Evolutionary conservation across 2,797 vertebrate genomes (phyloP).

Genomic region (Trachurus trachurus): DNA sequence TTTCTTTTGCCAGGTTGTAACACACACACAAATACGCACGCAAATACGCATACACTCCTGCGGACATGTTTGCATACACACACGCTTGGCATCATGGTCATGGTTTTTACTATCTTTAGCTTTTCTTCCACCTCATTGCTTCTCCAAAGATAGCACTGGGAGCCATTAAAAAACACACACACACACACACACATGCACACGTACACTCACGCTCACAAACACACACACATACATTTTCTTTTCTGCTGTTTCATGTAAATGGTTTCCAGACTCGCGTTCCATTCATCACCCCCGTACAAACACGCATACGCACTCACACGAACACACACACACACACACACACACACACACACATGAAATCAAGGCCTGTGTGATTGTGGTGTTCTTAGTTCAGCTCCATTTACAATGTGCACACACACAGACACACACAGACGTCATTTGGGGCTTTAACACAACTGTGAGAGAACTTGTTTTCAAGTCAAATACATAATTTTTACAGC

Average conservation of each 20-base stretch:
- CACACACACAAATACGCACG: conserved; percentile 16
- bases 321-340: conserved; percentile 32
- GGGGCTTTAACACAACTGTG: conserved; percentile 41
- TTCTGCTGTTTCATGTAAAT: conserved; percentile 76
- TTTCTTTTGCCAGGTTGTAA: not conserved
- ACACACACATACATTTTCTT: conserved; percentile 38
- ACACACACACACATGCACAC: conserved; percentile 10
- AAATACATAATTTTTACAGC: not conserved
- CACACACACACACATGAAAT: conserved; percentile 34
- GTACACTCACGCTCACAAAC: conserved; percentile 34
- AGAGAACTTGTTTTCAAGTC: conserved; percentile 18
- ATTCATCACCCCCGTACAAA: conserved; percentile 40
- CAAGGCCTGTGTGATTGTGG: conserved; percentile 33
- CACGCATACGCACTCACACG: conserved; percentile 22
- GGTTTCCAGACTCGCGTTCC: conserved; percentile 72
- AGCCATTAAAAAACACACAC: conserved; percentile 47
- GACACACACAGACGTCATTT: conserved; percentile 29
- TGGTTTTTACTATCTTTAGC: conserved; percentile 67
- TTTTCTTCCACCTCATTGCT: conserved; percentile 65
- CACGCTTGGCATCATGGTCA: conserved; percentile 46
- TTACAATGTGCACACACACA: conserved; percentile 15
- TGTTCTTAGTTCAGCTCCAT: conserved; percentile 56
- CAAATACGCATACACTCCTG: not conserved
- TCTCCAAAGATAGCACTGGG: conserved; percentile 66
- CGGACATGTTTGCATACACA: conserved; percentile 19